These are phyloP conservation scores for Maconellicoccus hirsutus DNA, from an alignment of 1,140 invertebrate species.

Conservation along the genomic window DNA sequence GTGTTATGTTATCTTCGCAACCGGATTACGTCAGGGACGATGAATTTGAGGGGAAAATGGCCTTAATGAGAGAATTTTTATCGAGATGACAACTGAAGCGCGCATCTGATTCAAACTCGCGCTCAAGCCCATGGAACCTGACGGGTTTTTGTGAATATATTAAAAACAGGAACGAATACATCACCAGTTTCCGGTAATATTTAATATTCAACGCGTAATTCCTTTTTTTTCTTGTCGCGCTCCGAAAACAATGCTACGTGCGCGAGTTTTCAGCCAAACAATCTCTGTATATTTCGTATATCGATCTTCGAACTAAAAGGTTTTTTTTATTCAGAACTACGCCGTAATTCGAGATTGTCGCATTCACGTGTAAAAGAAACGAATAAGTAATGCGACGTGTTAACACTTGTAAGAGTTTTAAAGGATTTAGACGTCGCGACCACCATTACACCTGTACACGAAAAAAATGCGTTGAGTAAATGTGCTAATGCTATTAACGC, in stretches of 20 bases:
- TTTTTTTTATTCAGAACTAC: not conserved
- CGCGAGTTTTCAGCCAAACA: too few relatives aligned
- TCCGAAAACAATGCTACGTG: not conserved
- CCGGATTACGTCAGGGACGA: too few relatives aligned
- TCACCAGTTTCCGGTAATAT: conserved; percentile 4
- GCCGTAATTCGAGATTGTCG: not conserved
- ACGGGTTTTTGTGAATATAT: not conserved
- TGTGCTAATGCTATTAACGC: too few relatives aligned
- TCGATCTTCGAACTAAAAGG: not conserved
- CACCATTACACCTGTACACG: not conserved
- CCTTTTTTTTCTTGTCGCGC: not conserved
- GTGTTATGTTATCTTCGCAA: too few relatives aligned
- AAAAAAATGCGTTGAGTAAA: too few relatives aligned
- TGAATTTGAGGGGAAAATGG: too few relatives aligned
- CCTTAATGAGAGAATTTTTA: too few relatives aligned
- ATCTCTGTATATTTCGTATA: too few relatives aligned
- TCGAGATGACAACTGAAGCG: too few relatives aligned
- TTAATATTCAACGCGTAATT: conserved; percentile 9
- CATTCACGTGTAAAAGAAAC: not conserved
- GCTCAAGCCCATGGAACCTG: too few relatives aligned
- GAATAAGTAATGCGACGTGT: not conserved
- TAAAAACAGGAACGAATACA: not conserved
- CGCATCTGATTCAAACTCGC: too few relatives aligned
- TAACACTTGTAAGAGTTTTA: conserved; percentile 3
- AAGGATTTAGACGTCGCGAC: not conserved